A percentile compares a stretch with the other conserved stretches of the same genome.
Conservation (phyloP, 2,797 vertebrate species). For the Spondyliosoma cantharus region DNA sequence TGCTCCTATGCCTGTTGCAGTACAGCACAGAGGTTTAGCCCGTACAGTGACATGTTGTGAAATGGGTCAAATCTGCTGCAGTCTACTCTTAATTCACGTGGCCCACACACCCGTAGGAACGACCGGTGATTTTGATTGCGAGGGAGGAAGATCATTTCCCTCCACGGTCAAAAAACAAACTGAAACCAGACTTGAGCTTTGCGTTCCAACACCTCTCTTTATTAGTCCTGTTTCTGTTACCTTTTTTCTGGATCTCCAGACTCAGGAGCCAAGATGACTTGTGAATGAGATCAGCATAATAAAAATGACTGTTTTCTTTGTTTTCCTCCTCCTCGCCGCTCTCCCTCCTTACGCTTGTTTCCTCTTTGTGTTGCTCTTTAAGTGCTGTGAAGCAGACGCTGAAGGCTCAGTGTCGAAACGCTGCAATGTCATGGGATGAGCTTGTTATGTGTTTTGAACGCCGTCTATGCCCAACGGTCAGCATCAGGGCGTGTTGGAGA, state of each 20-base stretch:
- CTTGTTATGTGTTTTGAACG: constrained; percentile 78
- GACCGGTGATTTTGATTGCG: constrained; percentile 41
- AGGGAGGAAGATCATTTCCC: constrained; percentile 33
- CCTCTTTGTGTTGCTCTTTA: constrained; percentile 74
- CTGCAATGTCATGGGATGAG: constrained; percentile 79
- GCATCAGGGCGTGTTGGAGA: constrained; percentile 72
- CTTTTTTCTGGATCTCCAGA: constrained; percentile 66
- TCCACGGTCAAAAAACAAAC: constrained; percentile 53
- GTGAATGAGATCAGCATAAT: constrained; percentile 80
- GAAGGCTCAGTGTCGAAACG: constrained; percentile 70
- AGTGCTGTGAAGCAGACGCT: constrained; percentile 77
- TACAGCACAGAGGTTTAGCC: constrained; percentile 33
- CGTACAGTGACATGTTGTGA: constrained; percentile 38
- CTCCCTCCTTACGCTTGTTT: constrained; percentile 72
- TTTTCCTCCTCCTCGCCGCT: constrained; percentile 56
- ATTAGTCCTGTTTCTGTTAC: constrained; percentile 70
- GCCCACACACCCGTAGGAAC: constrained; percentile 39
- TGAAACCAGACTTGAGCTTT: constrained; percentile 59
- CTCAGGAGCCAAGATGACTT: constrained; percentile 81
- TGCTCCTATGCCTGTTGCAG: constrained; percentile 56
- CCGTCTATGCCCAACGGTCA: constrained; percentile 61
- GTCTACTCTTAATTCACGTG: constrained; percentile 30
- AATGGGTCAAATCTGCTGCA: constrained; percentile 57
- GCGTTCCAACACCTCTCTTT: constrained; percentile 60
- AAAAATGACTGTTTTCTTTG: constrained; percentile 75